A percentile compares a stretch with the other conserved stretches of the same genome.
Conservation (phyloP, 2,888 invertebrate species). For the Bruchidius siliquastri region DNA sequence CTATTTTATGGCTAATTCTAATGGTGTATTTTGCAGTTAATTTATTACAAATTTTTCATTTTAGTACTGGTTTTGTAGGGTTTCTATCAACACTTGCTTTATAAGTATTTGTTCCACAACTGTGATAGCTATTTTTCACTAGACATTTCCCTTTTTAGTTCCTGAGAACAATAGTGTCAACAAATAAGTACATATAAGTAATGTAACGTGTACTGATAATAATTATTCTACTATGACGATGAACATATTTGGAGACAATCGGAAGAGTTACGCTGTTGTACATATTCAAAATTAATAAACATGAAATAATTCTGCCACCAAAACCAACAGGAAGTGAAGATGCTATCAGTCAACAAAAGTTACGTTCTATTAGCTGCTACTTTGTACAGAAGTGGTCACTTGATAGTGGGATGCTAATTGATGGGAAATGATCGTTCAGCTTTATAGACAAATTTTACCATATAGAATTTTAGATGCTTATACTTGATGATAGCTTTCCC, state of each 20-base stretch:
- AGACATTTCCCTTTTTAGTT: not conserved
- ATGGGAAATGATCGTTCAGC: not conserved
- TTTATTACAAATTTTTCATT: no score
- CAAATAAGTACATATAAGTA: not conserved
- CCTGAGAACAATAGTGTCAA: not conserved
- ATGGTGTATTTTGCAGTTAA: no score
- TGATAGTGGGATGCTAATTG: not conserved
- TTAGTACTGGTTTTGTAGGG: no score
- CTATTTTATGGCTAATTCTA: no score
- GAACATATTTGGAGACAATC: not conserved
- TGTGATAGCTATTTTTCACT: not conserved
- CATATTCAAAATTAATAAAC: no score
- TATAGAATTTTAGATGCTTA: no score
- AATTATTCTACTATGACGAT: not conserved
- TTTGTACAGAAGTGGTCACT: not conserved
- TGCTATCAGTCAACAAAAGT: not conserved
- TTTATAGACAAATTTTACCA: not conserved
- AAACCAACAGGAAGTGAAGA: not conserved
- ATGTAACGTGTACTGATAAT: not conserved
- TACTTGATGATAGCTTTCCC: no score
- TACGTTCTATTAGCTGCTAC: not conserved
- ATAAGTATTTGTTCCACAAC: no score
- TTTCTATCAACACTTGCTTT: no score
- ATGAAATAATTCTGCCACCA: not conserved
- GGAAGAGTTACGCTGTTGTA: not conserved